Conservation (phyloP, 2,113 vertebrate genomes). For the Oxyruncus cristatus region DNA sequence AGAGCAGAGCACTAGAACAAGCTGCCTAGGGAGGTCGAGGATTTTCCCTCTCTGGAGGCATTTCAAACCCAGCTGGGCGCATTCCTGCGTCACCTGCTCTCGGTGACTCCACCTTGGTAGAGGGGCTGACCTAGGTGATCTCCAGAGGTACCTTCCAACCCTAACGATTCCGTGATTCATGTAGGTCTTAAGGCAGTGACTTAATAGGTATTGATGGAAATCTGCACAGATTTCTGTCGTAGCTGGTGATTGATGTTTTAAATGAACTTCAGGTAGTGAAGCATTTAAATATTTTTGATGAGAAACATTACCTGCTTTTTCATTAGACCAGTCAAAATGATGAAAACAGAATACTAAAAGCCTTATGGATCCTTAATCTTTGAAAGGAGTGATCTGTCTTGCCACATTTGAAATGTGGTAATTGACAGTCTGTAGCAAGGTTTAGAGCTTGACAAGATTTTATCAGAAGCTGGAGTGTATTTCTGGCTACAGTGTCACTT, state of each 20-base stretch:
- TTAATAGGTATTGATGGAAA: background rate
- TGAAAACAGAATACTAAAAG: background rate
- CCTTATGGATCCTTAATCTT: background rate
- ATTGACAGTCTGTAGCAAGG: background rate
- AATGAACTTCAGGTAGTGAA: background rate
- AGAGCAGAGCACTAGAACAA: background rate
- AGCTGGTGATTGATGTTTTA: background rate
- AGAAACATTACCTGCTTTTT: background rate
- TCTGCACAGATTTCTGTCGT: background rate
- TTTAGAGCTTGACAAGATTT: background rate
- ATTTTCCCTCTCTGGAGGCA: background rate
- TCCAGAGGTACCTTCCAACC: background rate
- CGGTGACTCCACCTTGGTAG: background rate
- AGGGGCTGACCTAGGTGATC: background rate
- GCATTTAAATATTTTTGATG: background rate
- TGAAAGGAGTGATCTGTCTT: background rate
- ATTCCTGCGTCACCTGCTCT: background rate
- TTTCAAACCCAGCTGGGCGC: accelerated
- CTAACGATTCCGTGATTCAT: background rate
- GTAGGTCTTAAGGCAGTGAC: background rate
- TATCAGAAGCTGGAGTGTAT: background rate
- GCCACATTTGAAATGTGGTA: background rate
- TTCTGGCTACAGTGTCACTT: background rate
- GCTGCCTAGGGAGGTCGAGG: no score
- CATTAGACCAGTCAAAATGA: background rate